Evolutionary conservation across 64 coral and sea anemone genomes (phyloP).

Genomic region (Montipora capricornis): DNA sequence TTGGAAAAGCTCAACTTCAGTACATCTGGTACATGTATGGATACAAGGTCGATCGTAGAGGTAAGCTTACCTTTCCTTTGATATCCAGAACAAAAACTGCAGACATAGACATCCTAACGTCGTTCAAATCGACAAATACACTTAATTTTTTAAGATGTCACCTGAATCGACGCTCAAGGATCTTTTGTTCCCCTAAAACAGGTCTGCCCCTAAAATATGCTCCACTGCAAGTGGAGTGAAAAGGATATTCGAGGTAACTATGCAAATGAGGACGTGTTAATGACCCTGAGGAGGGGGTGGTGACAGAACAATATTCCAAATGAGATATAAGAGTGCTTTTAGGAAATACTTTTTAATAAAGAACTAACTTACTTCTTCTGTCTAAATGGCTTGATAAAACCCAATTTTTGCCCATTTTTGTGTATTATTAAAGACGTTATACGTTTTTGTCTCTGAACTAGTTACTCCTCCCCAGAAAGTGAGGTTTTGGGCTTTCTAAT

Average conservation of each 20-base stretch:
- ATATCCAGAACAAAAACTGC: no score
- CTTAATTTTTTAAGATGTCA: not conserved
- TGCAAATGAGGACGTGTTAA: not conserved
- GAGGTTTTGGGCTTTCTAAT: not conserved
- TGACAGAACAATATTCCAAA: not conserved
- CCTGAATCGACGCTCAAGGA: not conserved
- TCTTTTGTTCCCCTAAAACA: not conserved
- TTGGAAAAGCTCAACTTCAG: not conserved
- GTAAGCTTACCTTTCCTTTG: constrained; percentile 87
- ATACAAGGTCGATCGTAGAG: not conserved
- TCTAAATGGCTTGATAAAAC: no score
- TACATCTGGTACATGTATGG: not conserved
- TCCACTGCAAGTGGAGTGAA: not conserved
- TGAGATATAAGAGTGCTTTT: not conserved
- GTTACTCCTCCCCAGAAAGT: not conserved
- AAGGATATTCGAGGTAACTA: not conserved
- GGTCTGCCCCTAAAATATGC: not conserved
- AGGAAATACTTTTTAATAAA: no score
- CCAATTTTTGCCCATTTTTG: no score
- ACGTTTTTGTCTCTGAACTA: not conserved
- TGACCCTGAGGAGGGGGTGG: not conserved
- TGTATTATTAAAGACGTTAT: no score
- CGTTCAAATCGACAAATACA: not conserved
- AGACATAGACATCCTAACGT: constrained; percentile 85
- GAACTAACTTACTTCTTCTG: no score